Evolutionary conservation across 2,888 invertebrate species (phyloP), one percentile per base, ranked within the genome.

Genomic region (Temnothorax ravouxi): DNA sequence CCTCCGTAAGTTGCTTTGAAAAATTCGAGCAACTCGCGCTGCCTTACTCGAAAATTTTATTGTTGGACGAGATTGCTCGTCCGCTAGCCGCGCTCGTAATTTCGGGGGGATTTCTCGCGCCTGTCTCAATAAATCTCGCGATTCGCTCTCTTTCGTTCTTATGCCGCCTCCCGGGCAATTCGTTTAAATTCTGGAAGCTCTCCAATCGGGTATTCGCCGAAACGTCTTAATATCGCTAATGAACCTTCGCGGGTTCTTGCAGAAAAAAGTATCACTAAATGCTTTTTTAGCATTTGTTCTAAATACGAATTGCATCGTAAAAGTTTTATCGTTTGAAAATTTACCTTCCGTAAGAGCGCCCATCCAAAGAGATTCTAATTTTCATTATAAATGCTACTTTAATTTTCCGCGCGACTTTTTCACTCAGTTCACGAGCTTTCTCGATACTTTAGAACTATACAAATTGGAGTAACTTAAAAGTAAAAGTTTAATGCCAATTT

Each of bases 1-100:
- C 56, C 77, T n/a, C 72, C 67, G 47, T 44, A 72, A 86, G 89
- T 86, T 83, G 67, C 56, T 87, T 88, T 83, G 85, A 85, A 84
- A 89, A 89, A 89, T 89, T 89, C 84, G 59, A 13, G 71, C 71
- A 44, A 59, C 44, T 79, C 34, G 56, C 34, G 54, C n/a, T 56
- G 56, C 9, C 72, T 75, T 71, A 81, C 50, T 76, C 76, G 59
- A 86, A 89, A 89, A 89, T 89, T 89, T 85, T 88, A 89, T 89
- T 76, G 86, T 82, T 61, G 69, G 41, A 69, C 85, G 86, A 84
- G 83, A 89, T 86, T 87, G 89, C 84, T 81, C 82, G 52, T 72
- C 71, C 62, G 66, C 54, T 77, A 61, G 84, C 47, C 66, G 61
- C 50, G 79, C 74, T 52, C 84, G 81, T 71, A 44, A 72, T 84